phyloP scores from a whole-genome alignment of 2,113 vertebrate species.

The Spea bombifrons region DNA sequence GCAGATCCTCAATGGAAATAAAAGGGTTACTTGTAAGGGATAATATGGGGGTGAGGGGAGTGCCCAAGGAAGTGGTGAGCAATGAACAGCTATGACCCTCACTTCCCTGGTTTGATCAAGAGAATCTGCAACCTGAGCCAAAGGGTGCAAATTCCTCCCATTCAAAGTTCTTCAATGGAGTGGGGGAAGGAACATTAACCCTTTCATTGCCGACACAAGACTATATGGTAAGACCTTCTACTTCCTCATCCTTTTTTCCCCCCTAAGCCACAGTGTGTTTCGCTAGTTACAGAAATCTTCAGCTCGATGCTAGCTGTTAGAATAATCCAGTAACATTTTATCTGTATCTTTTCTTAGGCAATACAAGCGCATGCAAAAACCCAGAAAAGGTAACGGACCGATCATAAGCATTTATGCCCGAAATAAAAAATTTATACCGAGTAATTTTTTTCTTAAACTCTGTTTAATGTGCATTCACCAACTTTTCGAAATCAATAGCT shows the following conservation, averaged over 20 bases:
- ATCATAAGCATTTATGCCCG: no score
- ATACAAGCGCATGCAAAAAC: no score
- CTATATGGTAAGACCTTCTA: not conserved
- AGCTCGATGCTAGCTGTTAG: not conserved
- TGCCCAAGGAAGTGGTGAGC: constrained; percentile 68
- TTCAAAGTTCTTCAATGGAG: constrained; percentile 61
- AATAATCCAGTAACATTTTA: no score
- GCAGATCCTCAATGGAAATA: not conserved
- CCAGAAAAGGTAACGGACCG: no score
- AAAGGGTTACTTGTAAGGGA: constrained; percentile 30
- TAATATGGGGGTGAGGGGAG: constrained; percentile 12
- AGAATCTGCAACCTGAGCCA: constrained; percentile 71
- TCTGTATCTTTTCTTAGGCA: no score
- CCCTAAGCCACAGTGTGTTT: constrained; percentile 8
- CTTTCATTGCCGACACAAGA: constrained; percentile 1
- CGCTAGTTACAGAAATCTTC: not conserved
- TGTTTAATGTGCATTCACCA: no score
- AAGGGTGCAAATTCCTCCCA: constrained; percentile 65
- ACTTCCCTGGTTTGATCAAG: constrained; percentile 61
- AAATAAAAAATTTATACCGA: no score
- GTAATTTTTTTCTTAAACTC: no score
- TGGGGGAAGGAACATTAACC: constrained; percentile 53
- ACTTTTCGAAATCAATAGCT: no score
- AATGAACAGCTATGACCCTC: constrained; percentile 61
- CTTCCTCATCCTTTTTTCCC: not conserved